These are phyloP conservation scores for Chironomus striatipennis DNA, from an alignment of 1,140 invertebrate genomes.

Conservation along the genomic window DNA sequence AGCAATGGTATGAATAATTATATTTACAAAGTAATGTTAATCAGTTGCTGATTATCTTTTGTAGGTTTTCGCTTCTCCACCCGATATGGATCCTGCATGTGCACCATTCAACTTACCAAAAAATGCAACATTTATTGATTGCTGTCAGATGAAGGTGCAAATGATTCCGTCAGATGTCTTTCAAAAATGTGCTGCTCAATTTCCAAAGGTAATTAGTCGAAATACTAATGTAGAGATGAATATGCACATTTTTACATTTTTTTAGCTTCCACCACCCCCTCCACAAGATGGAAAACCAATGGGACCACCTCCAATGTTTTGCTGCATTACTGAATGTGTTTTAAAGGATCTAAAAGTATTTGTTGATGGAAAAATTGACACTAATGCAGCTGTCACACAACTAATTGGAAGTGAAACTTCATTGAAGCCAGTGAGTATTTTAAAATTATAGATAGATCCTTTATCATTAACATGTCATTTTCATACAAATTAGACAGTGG, in stretches of 20 bases:
- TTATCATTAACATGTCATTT: background rate
- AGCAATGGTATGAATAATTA: background rate
- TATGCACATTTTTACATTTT: no score
- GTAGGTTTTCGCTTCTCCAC: background rate
- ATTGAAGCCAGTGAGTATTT: background rate
- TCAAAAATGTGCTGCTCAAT: background rate
- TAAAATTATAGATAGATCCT: background rate
- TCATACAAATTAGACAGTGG: background rate
- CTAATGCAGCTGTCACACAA: background rate
- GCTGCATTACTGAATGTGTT: background rate
- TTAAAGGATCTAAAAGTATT: background rate
- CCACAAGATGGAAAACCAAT: background rate
- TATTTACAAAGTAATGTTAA: background rate
- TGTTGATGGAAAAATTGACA: background rate
- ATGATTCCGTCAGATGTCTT: background rate
- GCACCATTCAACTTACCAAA: background rate
- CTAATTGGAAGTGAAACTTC: background rate
- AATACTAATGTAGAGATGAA: no score
- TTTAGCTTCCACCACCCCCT: background rate
- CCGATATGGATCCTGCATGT: background rate
- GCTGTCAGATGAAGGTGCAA: background rate
- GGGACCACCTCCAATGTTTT: background rate
- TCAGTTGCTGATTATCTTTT: background rate
- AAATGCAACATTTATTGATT: background rate
- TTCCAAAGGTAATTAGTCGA: background rate